Percentiles rank a stretch among this genome's conserved stretches.
Evolutionary conservation across 2,888 invertebrate genomes (phyloP).

Genomic region (Drosophila anomalipes): DNA sequence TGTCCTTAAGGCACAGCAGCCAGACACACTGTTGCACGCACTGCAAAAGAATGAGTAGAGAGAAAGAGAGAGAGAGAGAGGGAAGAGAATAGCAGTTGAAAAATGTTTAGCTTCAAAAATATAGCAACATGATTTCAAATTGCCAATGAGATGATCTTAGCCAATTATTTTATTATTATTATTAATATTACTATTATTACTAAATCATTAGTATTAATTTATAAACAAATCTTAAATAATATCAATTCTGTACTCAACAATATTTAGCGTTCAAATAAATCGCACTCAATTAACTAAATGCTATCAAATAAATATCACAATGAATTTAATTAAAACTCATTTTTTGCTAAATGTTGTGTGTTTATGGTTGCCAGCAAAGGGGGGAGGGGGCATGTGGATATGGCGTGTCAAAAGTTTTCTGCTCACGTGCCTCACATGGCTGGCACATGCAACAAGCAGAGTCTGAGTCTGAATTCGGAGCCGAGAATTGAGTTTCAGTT

Average conservation of each 20-base stretch:
- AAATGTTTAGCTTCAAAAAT: not conserved
- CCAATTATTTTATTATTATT: not conserved
- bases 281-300: not conserved
- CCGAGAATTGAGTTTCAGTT: constrained; percentile 9
- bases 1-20: constrained; percentile 56
- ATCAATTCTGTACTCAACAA: not conserved
- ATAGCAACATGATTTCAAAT: not conserved
- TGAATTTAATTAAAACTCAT: not conserved
- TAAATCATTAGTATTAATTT: not conserved
- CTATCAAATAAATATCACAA: constrained; percentile 2
- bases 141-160: not conserved
- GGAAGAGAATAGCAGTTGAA: not conserved
- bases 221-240: not conserved
- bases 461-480: constrained; percentile 12
- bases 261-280: not conserved
- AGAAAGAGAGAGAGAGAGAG: not conserved
- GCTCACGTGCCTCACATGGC: constrained; percentile 49
- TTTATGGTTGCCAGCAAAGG: not conserved
- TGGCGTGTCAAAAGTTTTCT: constrained; percentile 61
- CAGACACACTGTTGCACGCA: constrained; percentile 32
- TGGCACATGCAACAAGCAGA: constrained; percentile 42
- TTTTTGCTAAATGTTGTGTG: not conserved
- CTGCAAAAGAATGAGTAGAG: not conserved
- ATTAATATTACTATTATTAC: not conserved
- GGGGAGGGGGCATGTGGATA: not conserved